These are phyloP conservation scores for Heteromyza rotundicornis DNA, from an alignment of 2,888 invertebrate species.

Conservation along the genomic window DNA sequence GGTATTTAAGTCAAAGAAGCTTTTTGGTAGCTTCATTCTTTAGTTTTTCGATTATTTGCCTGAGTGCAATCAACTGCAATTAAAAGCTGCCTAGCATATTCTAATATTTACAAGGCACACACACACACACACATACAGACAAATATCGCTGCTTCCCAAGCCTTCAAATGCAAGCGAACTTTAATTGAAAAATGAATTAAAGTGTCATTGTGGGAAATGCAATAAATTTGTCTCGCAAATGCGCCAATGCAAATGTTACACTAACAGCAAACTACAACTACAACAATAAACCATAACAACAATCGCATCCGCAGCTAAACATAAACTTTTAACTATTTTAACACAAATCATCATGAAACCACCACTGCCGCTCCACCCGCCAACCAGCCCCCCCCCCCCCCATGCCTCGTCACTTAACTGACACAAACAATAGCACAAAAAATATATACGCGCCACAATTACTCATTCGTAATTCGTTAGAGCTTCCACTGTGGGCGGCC, in stretches of 20 bases:
- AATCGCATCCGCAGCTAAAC: neutral
- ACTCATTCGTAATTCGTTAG: neutral
- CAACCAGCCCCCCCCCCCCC: no score
- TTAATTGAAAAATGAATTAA: conserved; percentile 4
- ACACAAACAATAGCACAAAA: neutral
- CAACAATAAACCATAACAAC: neutral
- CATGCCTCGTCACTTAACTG: no score
- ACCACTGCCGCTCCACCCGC: no score
- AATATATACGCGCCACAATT: conserved; percentile 1
- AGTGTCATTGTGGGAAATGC: conserved; percentile 2
- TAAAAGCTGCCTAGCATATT: no score
- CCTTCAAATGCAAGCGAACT: neutral
- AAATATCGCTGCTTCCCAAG: neutral
- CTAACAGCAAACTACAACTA: neutral
- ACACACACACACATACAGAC: neutral
- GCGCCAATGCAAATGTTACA: neutral
- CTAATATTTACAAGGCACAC: no score
- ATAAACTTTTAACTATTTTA: neutral
- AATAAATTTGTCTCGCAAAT: conserved; percentile 1
- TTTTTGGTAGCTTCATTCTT: no score
- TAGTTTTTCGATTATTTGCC: no score
- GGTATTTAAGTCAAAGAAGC: no score
- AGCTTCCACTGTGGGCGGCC: conserved; percentile 3
- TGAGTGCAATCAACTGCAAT: no score
- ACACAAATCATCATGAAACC: no score